A percentile compares a stretch with the other conserved stretches of the same genome.
Conservation (phyloP, 2,797 vertebrate genomes). For the Sebastolobus altivelis region DNA sequence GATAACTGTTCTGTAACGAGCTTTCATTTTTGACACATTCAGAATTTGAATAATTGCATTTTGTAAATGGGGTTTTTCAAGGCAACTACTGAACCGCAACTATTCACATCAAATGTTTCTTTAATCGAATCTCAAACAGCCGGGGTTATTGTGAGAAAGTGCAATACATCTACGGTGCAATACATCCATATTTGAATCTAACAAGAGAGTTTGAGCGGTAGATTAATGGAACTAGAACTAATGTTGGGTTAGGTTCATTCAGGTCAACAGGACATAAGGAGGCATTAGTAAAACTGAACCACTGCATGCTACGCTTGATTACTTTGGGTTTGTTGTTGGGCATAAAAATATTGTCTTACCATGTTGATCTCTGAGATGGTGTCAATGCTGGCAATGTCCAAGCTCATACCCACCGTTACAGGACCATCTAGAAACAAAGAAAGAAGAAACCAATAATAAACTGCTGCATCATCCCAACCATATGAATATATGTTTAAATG, state of each 20-base stretch:
- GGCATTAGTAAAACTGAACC: not conserved
- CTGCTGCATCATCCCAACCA: not conserved
- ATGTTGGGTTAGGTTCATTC: not conserved
- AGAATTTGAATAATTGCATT: not conserved
- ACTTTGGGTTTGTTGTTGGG: not conserved
- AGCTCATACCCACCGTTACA: slow-evolving; percentile 93
- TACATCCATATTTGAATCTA: not conserved
- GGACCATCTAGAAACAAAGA: slow-evolving; percentile 86
- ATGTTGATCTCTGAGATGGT: slow-evolving; percentile 97
- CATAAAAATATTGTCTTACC: slow-evolving; percentile 77
- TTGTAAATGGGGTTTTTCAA: not conserved
- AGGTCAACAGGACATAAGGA: not conserved
- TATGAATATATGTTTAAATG: not conserved
- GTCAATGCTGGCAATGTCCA: slow-evolving; percentile 96
- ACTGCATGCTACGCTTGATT: not conserved
- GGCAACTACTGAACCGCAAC: not conserved
- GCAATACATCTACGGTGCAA: not conserved
- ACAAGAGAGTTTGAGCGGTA: not conserved
- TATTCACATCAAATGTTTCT: not conserved
- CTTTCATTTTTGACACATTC: not conserved
- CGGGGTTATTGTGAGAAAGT: not conserved
- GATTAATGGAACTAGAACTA: not conserved
- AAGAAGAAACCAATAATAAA: slow-evolving; percentile 1
- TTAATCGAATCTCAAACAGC: not conserved
- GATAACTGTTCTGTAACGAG: not conserved